Conservation (phyloP, 1,140 invertebrate species). For the Bombus confusus region DNA sequence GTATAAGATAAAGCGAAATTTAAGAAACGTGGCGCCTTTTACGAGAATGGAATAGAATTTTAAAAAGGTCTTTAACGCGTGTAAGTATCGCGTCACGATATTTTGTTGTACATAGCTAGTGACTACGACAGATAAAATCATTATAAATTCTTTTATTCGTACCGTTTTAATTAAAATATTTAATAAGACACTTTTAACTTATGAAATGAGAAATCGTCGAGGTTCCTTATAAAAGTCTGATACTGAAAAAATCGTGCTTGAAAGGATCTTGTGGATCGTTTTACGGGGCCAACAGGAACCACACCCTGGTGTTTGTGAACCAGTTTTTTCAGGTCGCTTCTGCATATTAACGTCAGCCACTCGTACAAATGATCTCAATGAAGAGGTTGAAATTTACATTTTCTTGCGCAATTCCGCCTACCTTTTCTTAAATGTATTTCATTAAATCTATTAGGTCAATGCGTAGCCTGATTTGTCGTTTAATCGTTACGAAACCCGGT, state of each 20-base stretch:
- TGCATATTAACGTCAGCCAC: background rate
- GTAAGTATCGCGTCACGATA: too few relatives aligned
- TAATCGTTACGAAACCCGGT: background rate
- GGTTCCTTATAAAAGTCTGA: slow-evolving; percentile 8
- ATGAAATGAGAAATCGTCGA: background rate
- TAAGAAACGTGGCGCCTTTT: background rate
- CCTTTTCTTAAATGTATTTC: background rate
- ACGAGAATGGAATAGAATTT: background rate
- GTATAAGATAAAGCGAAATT: background rate
- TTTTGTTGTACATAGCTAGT: too few relatives aligned
- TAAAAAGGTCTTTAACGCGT: too few relatives aligned
- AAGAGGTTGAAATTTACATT: background rate
- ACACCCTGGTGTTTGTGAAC: slow-evolving; percentile 27
- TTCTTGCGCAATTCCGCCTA: background rate
- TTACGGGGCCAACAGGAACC: slow-evolving; percentile 16
- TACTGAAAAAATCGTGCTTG: background rate
- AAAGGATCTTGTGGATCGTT: slow-evolving; percentile 33
- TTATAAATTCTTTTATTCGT: too few relatives aligned
- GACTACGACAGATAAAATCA: too few relatives aligned
- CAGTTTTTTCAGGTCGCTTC: slow-evolving; percentile 43
- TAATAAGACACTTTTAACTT: too few relatives aligned
- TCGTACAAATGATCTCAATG: background rate
- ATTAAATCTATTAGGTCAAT: background rate
- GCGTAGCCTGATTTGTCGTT: background rate
- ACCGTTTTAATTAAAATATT: too few relatives aligned